These are phyloP conservation scores for Gallinago solitaria DNA, from an alignment of 2,797 vertebrate species.

Conservation along the genomic window DNA sequence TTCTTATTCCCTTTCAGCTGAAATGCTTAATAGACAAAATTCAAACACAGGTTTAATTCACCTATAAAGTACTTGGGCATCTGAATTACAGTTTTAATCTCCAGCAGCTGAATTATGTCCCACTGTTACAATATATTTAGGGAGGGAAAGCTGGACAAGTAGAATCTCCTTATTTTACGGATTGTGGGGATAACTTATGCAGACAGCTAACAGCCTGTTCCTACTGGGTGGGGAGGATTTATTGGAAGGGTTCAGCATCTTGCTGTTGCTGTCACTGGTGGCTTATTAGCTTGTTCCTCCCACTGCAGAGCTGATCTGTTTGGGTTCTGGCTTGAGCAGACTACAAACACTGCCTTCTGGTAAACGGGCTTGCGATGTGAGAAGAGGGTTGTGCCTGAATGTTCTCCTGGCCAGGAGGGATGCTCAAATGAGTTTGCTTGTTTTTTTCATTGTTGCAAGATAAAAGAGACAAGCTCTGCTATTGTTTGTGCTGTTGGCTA, in stretches of 20 bases:
- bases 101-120: slow-evolving; percentile 38
- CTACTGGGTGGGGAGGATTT: slow-evolving; percentile 4
- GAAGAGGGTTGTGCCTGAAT: not conserved
- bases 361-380: not conserved
- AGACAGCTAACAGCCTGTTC: slow-evolving; percentile 37
- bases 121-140: slow-evolving; percentile 11
- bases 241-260: slow-evolving; percentile 1
- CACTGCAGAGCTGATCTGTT: not conserved
- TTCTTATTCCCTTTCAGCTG: slow-evolving; percentile 12
- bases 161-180: not conserved
- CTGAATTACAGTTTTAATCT: slow-evolving; percentile 60
- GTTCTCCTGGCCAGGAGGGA: not conserved
- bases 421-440: not conserved
- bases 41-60: slow-evolving; percentile 40
- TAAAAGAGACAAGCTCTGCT: not conserved
- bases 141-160: not conserved
- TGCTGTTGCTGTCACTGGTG: not conserved
- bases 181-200: slow-evolving; percentile 27
- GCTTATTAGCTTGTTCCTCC: not conserved
- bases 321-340: not conserved
- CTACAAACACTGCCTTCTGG: not conserved
- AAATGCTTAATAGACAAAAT: slow-evolving; percentile 39
- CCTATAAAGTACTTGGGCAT: slow-evolving; percentile 15
- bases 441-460: not conserved
- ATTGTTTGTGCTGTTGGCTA: not conserved